phyloP scores from a whole-genome alignment of 2,888 invertebrate genomes.

The Archips xylosteana region DNA sequence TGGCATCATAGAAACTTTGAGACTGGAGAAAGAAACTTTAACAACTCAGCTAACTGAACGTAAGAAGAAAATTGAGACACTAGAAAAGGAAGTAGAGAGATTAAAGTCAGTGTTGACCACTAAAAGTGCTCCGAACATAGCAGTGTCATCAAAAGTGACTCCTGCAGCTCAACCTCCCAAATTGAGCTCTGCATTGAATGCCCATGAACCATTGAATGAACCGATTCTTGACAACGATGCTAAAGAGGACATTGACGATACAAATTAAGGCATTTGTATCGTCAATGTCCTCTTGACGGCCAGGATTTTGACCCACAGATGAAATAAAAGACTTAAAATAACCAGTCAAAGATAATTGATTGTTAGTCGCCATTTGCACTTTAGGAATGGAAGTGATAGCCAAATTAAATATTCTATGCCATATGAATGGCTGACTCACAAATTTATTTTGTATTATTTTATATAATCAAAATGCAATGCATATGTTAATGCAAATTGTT shows the following conservation, averaged over 20 bases:
- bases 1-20: slow-evolving; percentile 75
- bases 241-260: slow-evolving; percentile 80
- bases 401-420: slow-evolving; percentile 9
- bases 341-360: not conserved
- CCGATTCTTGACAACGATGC: slow-evolving; percentile 78
- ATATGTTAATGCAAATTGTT: slow-evolving; percentile 5
- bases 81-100: slow-evolving; percentile 73
- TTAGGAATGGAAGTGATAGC: not conserved
- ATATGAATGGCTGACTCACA: slow-evolving; percentile 8
- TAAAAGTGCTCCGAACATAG: slow-evolving; percentile 66
- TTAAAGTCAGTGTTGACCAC: slow-evolving; percentile 70
- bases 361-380: not conserved
- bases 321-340: slow-evolving; percentile 44
- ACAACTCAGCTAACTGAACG: slow-evolving; percentile 70
- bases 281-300: too few relatives aligned
- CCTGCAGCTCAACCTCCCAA: slow-evolving; percentile 75
- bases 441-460: slow-evolving; percentile 19
- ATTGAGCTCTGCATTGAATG: slow-evolving; percentile 69
- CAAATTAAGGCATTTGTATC: too few relatives aligned
- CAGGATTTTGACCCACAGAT: slow-evolving; percentile 73
- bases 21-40: slow-evolving; percentile 76
- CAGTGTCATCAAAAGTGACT: slow-evolving; percentile 67
- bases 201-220: slow-evolving; percentile 69
- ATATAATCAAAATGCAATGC: not conserved
- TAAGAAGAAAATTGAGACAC: slow-evolving; percentile 71